phyloP scores from a whole-genome alignment of 2,888 invertebrate species.

The Drosophila ezoana region DNA sequence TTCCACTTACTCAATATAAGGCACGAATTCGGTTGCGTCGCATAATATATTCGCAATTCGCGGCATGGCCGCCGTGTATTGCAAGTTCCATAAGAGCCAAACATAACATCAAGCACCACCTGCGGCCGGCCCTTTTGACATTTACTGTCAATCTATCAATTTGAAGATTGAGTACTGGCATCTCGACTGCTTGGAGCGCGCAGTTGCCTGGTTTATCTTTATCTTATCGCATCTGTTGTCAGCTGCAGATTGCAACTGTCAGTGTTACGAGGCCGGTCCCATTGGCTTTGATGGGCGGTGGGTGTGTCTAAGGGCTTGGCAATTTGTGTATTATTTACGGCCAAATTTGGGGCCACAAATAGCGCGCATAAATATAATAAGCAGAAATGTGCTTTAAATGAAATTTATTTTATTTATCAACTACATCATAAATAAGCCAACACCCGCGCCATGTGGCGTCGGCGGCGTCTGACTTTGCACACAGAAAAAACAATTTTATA shows the following conservation, averaged over 20 bases:
- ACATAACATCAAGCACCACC: background rate
- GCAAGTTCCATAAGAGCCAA: slow-evolving; percentile 5
- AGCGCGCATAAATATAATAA: slow-evolving; percentile 63
- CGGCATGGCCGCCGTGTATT: background rate
- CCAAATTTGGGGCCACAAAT: slow-evolving; percentile 41
- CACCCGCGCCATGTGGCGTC: slow-evolving; percentile 60
- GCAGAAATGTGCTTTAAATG: slow-evolving; percentile 63
- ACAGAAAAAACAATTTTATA: background rate
- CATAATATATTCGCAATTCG: background rate
- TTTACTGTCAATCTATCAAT: slow-evolving; percentile 3
- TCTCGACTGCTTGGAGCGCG: background rate
- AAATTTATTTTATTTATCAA: slow-evolving; percentile 80
- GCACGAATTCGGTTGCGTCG: background rate
- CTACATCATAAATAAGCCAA: slow-evolving; percentile 70
- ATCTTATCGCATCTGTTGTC: slow-evolving; percentile 36
- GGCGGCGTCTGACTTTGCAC: slow-evolving; percentile 33
- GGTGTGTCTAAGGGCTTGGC: slow-evolving; percentile 12
- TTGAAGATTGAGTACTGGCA: background rate
- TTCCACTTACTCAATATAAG: slow-evolving; percentile 3
- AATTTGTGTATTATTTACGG: slow-evolving; percentile 52
- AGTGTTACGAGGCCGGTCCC: slow-evolving; percentile 4
- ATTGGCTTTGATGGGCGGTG: background rate
- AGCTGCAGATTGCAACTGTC: slow-evolving; percentile 39
- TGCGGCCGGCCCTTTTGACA: slow-evolving; percentile 9
- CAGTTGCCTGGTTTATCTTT: too few relatives aligned